phyloP scores from a whole-genome alignment of 2,888 invertebrate species.

The Hydriomena furcata region DNA sequence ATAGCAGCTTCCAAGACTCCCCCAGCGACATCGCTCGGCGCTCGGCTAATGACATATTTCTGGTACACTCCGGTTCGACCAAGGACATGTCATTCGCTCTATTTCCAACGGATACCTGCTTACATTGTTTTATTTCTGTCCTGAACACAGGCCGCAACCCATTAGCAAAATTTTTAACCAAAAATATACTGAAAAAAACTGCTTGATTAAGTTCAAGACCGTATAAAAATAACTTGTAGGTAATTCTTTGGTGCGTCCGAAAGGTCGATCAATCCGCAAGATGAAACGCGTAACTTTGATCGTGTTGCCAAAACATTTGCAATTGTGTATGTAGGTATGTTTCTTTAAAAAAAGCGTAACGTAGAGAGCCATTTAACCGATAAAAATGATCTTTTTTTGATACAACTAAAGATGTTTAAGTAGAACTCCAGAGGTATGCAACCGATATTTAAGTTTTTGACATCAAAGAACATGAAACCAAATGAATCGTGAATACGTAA shows the following conservation, averaged over 20 bases:
- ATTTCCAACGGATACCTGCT: conserved; percentile 75
- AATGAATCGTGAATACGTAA: too few species aligned
- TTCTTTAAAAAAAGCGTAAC: background rate
- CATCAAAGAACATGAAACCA: too few species aligned
- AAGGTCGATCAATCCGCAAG: conserved; percentile 33
- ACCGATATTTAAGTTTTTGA: too few species aligned
- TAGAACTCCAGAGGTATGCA: too few species aligned
- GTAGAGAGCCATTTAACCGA: too few species aligned
- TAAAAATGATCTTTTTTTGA: too few species aligned
- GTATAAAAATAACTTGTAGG: conserved; percentile 30
- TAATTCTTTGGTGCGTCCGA: conserved; percentile 31
- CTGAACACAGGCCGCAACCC: conserved; percentile 60
- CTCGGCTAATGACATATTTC: conserved; percentile 71
- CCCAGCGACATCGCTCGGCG: conserved; percentile 43
- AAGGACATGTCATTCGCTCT: conserved; percentile 75
- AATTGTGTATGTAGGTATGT: conserved; percentile 1
- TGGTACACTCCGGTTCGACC: conserved; percentile 53
- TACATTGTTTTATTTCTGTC: conserved; percentile 78
- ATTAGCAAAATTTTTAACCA: conserved; percentile 18
- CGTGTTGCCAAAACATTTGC: conserved; percentile 40
- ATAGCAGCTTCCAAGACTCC: conserved; percentile 40
- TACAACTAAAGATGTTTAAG: too few species aligned
- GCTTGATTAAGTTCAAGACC: conserved; percentile 30
- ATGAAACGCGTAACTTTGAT: conserved; percentile 43
- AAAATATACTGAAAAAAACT: conserved; percentile 11